A percentile compares a stretch with the other conserved stretches of the same genome.
Evolutionary conservation across 2,797 vertebrate genomes (phyloP).

Genomic region (Molossus molossus): DNA sequence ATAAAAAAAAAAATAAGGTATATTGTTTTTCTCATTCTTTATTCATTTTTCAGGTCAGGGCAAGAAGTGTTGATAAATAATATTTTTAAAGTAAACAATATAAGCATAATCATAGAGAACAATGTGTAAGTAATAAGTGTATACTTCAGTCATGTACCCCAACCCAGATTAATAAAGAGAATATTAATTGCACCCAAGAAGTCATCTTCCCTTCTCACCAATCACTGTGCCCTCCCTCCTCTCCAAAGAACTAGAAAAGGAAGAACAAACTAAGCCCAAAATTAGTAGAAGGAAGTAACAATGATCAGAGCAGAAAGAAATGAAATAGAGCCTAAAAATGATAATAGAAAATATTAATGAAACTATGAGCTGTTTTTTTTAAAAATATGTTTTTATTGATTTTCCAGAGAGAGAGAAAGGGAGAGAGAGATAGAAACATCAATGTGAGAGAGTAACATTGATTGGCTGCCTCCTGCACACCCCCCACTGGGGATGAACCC

Average conservation of each 20-base stretch:
- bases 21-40: not conserved
- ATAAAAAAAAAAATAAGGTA: too few relatives aligned
- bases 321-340: not conserved
- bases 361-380: not conserved
- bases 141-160: not conserved
- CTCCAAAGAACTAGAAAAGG: not conserved
- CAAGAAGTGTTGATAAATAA: not conserved
- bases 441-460: too few relatives aligned
- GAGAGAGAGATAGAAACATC: too few relatives aligned
- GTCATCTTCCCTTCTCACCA: too few relatives aligned
- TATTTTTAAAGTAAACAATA: not conserved
- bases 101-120: not conserved
- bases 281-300: not conserved
- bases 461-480: too few relatives aligned
- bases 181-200: not conserved
- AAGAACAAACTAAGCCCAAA: not conserved
- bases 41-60: not conserved
- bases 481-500: too few relatives aligned
- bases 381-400: too few relatives aligned
- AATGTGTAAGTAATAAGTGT: not conserved
- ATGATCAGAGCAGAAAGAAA: not conserved
- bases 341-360: not conserved
- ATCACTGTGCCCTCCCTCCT: too few relatives aligned
- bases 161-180: not conserved
- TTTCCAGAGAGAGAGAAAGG: too few relatives aligned